phyloP scores from a whole-genome alignment of 2,888 invertebrate genomes.

The Drosophila antonietae region DNA sequence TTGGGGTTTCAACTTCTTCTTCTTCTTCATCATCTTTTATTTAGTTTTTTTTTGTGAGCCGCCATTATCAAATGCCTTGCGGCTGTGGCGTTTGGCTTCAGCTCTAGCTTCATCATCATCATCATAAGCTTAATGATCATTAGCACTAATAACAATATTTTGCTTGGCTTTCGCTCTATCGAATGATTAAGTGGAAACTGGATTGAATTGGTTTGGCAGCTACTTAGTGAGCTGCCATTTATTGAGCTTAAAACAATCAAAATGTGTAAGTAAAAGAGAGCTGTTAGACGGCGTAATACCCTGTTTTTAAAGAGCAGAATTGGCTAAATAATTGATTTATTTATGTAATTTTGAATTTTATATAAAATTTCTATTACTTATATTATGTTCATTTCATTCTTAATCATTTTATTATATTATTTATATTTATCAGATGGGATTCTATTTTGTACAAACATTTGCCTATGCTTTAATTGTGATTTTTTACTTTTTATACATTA shows the following conservation, averaged over 20 bases:
- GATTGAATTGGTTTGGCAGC: constrained; percentile 53
- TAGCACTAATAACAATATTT: constrained; percentile 70
- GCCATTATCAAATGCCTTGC: constrained; percentile 47
- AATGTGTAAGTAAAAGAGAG: neutral
- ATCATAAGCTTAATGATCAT: constrained; percentile 10
- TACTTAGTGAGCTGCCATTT: constrained; percentile 50
- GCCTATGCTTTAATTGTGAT: neutral
- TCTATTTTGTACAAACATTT: neutral
- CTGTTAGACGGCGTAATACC: neutral
- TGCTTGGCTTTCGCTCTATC: constrained; percentile 63
- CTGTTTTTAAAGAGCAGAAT: neutral
- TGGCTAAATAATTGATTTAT: neutral
- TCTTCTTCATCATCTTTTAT: neutral
- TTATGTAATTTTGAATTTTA: neutral
- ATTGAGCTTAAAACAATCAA: constrained; percentile 14
- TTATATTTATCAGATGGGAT: neutral
- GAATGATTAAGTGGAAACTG: constrained; percentile 68
- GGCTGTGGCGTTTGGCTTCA: constrained; percentile 6
- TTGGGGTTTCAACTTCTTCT: neutral
- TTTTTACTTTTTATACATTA: too few relatives aligned
- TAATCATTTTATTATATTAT: neutral
- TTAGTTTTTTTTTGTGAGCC: neutral
- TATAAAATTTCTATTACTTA: neutral
- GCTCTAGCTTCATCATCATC: constrained; percentile 10
- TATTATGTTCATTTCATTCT: neutral